Evolutionary conservation across 2,113 vertebrate species (phyloP).

Genomic region (Pogona vitticeps): DNA sequence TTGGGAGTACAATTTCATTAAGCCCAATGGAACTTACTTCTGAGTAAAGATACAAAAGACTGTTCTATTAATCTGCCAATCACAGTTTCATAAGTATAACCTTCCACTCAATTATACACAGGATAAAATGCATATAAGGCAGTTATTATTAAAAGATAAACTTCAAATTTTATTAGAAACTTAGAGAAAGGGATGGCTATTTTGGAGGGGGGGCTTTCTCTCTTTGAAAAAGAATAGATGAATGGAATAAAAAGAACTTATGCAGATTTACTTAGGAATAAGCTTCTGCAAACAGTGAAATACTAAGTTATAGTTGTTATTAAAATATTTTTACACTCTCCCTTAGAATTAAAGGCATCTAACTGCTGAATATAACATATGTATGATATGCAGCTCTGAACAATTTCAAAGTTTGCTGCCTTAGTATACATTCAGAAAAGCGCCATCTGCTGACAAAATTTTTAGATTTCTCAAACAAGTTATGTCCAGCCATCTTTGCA

Average conservation of each 20-base stretch:
- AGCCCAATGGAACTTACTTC: too few relatives aligned
- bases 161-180: too few relatives aligned
- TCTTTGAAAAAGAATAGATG: neutral
- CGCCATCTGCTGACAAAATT: conserved; percentile 15
- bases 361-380: neutral
- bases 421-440: neutral
- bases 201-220: neutral
- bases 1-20: too few relatives aligned
- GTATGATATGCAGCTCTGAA: neutral
- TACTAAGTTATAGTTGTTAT: neutral
- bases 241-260: neutral
- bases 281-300: neutral
- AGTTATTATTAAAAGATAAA: too few relatives aligned
- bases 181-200: too few relatives aligned
- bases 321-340: neutral
- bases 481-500: neutral
- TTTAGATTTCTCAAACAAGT: neutral
- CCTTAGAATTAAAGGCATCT: neutral
- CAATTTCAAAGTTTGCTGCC: neutral
- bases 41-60: too few relatives aligned
- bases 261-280: neutral
- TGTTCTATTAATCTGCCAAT: too few relatives aligned
- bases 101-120: too few relatives aligned
- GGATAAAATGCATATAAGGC: too few relatives aligned
- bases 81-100: too few relatives aligned